A percentile compares a stretch with the other conserved stretches of the same genome.
Conservation (phyloP, 2,797 vertebrate genomes). For the Bradypus variegatus region DNA sequence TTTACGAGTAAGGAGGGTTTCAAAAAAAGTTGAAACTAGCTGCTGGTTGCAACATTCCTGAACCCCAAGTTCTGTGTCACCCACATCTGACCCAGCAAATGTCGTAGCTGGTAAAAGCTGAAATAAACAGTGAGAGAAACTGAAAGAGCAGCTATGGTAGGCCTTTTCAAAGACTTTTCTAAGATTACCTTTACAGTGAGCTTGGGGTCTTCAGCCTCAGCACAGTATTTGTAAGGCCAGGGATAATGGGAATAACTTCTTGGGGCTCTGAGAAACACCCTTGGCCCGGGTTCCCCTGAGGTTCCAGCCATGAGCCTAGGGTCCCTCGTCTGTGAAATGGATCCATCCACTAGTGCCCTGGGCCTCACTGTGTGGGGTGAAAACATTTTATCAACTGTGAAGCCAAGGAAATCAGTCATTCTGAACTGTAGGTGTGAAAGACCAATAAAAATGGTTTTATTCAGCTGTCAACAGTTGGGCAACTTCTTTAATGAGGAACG, state of each 20-base stretch:
- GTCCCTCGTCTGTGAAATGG: neutral
- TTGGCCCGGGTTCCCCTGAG: no score
- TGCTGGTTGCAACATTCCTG: neutral
- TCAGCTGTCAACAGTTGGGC: neutral
- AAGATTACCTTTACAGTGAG: neutral
- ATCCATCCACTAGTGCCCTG: neutral
- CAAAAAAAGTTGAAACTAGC: neutral
- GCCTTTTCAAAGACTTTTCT: neutral
- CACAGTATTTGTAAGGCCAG: neutral
- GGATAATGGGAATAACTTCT: neutral
- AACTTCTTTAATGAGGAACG: neutral
- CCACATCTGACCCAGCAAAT: neutral
- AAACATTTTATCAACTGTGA: neutral
- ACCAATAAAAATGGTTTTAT: neutral
- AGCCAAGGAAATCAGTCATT: neutral
- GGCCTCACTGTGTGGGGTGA: neutral
- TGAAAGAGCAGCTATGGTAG: neutral
- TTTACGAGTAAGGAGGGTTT: neutral
- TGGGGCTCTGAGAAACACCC: neutral
- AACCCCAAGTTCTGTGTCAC: neutral
- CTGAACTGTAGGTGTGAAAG: neutral
- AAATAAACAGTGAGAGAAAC: neutral
- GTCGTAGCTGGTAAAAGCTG: neutral
- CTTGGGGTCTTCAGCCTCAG: neutral
- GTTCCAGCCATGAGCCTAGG: neutral